phyloP scores from a whole-genome alignment of 2,797 vertebrate species.

The Coccyzus lansbergi region DNA sequence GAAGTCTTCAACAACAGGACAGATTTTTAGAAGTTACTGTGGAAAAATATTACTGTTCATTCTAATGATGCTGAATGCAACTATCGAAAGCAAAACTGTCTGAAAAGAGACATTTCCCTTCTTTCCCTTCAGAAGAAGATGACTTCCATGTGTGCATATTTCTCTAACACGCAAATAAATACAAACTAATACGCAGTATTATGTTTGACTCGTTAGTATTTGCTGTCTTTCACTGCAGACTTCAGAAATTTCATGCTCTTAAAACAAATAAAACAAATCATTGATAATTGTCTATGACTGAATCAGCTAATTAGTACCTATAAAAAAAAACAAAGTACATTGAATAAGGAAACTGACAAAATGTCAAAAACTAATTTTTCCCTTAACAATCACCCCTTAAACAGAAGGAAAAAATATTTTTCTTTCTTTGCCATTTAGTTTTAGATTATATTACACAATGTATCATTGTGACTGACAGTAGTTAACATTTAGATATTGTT shows the following conservation, averaged over 20 bases:
- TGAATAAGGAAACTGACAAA: neutral
- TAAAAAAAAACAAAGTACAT: neutral
- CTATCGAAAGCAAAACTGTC: neutral
- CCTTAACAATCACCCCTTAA: neutral
- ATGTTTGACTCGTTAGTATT: neutral
- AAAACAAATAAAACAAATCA: neutral
- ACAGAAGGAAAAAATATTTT: neutral
- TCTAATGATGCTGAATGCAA: neutral
- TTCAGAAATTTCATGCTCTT: neutral
- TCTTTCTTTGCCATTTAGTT: neutral
- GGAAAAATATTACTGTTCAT: neutral
- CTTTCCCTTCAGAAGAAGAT: neutral
- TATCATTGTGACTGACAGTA: slow-evolving; percentile 49
- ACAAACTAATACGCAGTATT: neutral
- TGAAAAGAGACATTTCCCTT: neutral
- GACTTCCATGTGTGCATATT: neutral
- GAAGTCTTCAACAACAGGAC: neutral
- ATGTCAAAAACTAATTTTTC: neutral
- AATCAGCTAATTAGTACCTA: neutral
- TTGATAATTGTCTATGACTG: neutral
- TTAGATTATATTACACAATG: slow-evolving; percentile 29
- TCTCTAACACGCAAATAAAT: neutral
- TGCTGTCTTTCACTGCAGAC: neutral
- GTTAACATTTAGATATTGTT: slow-evolving; percentile 58
- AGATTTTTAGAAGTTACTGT: neutral